These are phyloP conservation scores for Micoletzkya japonica DNA, from an alignment of 2,888 invertebrate genomes.

Conservation along the genomic window DNA sequence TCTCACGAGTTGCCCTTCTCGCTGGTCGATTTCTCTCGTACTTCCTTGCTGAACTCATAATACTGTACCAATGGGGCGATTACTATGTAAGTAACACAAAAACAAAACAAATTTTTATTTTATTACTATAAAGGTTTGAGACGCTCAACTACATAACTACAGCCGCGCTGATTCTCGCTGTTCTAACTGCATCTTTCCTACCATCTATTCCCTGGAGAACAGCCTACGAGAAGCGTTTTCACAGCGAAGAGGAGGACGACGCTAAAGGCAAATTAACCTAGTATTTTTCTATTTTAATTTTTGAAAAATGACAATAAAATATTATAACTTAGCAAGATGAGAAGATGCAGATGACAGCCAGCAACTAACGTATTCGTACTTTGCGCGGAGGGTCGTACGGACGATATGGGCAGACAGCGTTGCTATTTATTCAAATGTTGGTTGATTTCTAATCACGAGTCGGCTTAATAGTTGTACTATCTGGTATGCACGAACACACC, in stretches of 20 bases:
- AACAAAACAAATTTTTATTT: too few relatives aligned
- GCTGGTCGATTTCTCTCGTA: background rate
- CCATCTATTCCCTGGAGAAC: conserved; percentile 49
- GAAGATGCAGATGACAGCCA: too few relatives aligned
- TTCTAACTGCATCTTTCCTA: conserved; percentile 43
- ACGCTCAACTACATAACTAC: conserved; percentile 81
- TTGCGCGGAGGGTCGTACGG: background rate
- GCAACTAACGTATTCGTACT: conserved; percentile 7
- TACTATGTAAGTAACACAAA: conserved; percentile 5
- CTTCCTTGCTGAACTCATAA: background rate
- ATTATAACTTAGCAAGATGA: too few relatives aligned
- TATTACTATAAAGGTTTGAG: too few relatives aligned
- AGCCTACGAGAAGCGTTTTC: conserved; percentile 34
- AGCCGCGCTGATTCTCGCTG: conserved; percentile 64
- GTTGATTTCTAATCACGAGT: too few relatives aligned
- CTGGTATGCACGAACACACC: too few relatives aligned
- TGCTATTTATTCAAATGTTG: background rate
- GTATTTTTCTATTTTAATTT: background rate
- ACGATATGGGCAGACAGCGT: background rate
- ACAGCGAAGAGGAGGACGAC: background rate
- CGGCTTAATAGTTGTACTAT: too few relatives aligned
- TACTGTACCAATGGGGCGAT: background rate
- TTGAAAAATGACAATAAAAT: background rate
- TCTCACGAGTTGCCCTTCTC: background rate
- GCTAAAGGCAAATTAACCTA: background rate